Conservation (phyloP, 1,140 invertebrate genomes). For the Bombus soroeensis region DNA sequence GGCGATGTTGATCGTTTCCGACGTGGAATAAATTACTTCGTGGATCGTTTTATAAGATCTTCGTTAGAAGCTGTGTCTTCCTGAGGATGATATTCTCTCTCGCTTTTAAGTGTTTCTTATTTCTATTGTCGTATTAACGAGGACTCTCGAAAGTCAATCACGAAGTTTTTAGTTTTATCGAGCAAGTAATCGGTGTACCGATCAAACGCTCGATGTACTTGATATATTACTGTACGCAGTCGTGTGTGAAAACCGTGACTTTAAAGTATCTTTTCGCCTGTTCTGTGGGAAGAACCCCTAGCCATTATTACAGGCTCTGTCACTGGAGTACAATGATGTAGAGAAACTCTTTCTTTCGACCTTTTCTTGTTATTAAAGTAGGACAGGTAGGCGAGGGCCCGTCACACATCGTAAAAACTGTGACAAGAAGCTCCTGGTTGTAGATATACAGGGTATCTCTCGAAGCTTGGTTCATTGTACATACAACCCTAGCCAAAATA, state of each 20-base stretch:
- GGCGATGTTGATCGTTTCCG: not conserved
- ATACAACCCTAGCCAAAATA: not conserved
- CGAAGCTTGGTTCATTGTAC: not conserved
- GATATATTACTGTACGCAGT: not conserved
- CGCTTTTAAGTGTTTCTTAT: no score
- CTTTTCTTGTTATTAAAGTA: constrained; percentile 43
- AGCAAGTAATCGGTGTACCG: no score
- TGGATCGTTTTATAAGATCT: not conserved
- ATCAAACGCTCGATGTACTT: no score
- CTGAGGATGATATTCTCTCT: not conserved
- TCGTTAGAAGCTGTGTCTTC: not conserved
- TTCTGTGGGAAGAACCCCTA: not conserved
- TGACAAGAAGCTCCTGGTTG: not conserved
- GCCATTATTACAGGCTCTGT: constrained; percentile 19
- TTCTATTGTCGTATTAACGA: no score
- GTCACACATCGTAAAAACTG: constrained; percentile 27
- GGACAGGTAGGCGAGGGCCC: constrained; percentile 20
- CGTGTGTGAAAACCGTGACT: not conserved
- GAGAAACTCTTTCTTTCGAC: constrained; percentile 31
- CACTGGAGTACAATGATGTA: constrained; percentile 28
- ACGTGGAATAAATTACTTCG: not conserved
- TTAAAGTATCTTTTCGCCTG: constrained; percentile 1
- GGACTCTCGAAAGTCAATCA: no score
- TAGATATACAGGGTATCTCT: not conserved
- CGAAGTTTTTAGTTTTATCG: no score